phyloP scores from a whole-genome alignment of 2,888 invertebrate genomes.

The Diarsia mendica region DNA sequence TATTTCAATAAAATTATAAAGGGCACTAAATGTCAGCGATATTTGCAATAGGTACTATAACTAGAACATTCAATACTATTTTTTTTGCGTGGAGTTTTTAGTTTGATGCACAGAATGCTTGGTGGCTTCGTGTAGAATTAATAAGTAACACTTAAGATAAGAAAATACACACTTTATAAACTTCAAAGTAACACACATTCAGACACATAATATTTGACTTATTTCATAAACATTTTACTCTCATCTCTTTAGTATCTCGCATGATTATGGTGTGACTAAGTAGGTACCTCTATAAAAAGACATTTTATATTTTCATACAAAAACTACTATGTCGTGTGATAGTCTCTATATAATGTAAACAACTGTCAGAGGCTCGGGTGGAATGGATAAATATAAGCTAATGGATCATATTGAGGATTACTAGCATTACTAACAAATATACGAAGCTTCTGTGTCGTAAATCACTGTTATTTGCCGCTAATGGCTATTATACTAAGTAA shows the following conservation, averaged over 20 bases:
- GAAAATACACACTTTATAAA: constrained; percentile 6
- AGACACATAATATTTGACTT: neutral
- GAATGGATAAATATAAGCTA: constrained; percentile 28
- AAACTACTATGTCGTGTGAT: neutral
- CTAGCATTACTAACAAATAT: constrained; percentile 25
- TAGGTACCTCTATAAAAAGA: neutral
- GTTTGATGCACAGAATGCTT: no score
- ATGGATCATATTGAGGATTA: constrained; percentile 34
- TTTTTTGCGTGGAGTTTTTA: no score
- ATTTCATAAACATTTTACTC: neutral
- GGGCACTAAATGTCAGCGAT: constrained; percentile 47
- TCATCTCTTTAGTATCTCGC: neutral
- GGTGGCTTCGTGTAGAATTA: no score
- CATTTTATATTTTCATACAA: neutral
- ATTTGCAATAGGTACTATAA: constrained; percentile 1
- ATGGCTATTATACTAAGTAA: constrained; percentile 5
- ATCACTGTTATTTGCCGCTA: constrained; percentile 18
- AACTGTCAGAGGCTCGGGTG: constrained; percentile 2
- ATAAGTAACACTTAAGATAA: constrained; percentile 3
- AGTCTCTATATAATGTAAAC: constrained; percentile 19
- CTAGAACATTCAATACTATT: no score
- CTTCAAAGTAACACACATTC: constrained; percentile 6
- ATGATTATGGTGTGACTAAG: neutral
- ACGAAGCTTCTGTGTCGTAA: constrained; percentile 19
- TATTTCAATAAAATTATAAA: constrained; percentile 59